Evolutionary conservation across 2,888 invertebrate genomes (phyloP).

Genomic region (Cancer borealis): DNA sequence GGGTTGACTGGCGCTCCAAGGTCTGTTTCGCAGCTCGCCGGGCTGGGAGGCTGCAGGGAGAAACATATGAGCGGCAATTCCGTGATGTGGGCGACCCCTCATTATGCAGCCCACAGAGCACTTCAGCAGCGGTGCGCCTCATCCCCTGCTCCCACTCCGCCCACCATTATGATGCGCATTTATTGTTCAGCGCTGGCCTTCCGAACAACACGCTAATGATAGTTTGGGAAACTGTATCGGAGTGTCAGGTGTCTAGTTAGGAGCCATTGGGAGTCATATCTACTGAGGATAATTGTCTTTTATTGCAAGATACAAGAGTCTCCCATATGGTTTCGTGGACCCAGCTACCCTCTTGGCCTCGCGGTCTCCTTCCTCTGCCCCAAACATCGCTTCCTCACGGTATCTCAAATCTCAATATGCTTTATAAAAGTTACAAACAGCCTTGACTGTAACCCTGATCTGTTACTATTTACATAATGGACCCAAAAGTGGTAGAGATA

Average conservation of each 20-base stretch:
- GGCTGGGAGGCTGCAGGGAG: conserved; percentile 9
- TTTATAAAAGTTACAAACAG: background rate
- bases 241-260: conserved; percentile 56
- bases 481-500: background rate
- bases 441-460: background rate
- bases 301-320: conserved; percentile 5
- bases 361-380: background rate
- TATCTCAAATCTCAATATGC: conserved; percentile 12
- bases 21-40: conserved; percentile 21
- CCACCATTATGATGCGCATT: conserved; percentile 13
- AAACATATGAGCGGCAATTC: conserved; percentile 58
- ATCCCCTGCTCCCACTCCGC: conserved; percentile 38
- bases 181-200: conserved; percentile 40
- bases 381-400: background rate
- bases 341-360: conserved; percentile 14
- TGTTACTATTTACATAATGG: conserved; percentile 48
- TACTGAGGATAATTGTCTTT: conserved; percentile 36
- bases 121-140: conserved; percentile 27
- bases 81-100: conserved; percentile 50
- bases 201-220: conserved; percentile 45
- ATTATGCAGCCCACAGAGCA: conserved; percentile 60
- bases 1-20: conserved; percentile 14
- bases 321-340: background rate
- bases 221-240: background rate
- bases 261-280: conserved; percentile 48